Evolutionary conservation across 2,888 invertebrate species (phyloP).

Genomic region (Hirtodrosophila duncani): DNA sequence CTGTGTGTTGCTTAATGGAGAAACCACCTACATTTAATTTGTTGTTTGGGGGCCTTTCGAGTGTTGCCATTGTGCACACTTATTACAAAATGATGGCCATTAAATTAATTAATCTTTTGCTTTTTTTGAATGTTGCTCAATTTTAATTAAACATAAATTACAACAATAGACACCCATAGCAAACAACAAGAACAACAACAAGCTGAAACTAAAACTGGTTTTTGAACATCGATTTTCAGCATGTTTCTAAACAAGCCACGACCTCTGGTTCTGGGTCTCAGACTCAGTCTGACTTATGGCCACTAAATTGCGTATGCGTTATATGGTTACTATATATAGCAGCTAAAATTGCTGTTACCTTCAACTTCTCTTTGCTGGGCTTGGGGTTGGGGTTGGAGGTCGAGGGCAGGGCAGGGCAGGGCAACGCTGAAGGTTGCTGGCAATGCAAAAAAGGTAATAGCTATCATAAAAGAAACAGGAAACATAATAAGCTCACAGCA

Average conservation of each 20-base stretch:
- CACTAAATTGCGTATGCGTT: slow-evolving; percentile 51
- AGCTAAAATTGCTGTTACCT: not conserved
- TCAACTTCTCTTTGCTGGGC: not conserved
- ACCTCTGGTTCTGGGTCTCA: slow-evolving; percentile 28
- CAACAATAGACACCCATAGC: too few relatives aligned
- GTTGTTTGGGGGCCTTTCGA: not conserved
- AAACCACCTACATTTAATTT: slow-evolving; percentile 5
- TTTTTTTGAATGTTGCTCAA: slow-evolving; percentile 22
- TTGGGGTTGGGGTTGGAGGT: too few relatives aligned
- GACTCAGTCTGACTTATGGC: slow-evolving; percentile 43
- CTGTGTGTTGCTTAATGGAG: slow-evolving; percentile 13
- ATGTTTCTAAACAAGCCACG: slow-evolving; percentile 38
- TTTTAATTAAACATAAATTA: slow-evolving; percentile 60
- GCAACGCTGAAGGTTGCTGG: not conserved
- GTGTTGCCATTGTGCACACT: slow-evolving; percentile 30
- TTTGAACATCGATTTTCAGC: slow-evolving; percentile 26
- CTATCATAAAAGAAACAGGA: slow-evolving; percentile 41
- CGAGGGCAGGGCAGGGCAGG: slow-evolving; percentile 5
- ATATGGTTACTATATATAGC: slow-evolving; percentile 10
- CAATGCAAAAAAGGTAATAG: slow-evolving; percentile 27
- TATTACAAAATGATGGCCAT: slow-evolving; percentile 55
- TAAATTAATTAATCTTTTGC: slow-evolving; percentile 59
- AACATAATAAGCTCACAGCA: slow-evolving; percentile 56
- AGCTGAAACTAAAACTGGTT: slow-evolving; percentile 45
- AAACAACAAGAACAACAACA: slow-evolving; percentile 22